phyloP scores from a whole-genome alignment of 2,113 vertebrate genomes.

The Puntigrus tetrazona region DNA sequence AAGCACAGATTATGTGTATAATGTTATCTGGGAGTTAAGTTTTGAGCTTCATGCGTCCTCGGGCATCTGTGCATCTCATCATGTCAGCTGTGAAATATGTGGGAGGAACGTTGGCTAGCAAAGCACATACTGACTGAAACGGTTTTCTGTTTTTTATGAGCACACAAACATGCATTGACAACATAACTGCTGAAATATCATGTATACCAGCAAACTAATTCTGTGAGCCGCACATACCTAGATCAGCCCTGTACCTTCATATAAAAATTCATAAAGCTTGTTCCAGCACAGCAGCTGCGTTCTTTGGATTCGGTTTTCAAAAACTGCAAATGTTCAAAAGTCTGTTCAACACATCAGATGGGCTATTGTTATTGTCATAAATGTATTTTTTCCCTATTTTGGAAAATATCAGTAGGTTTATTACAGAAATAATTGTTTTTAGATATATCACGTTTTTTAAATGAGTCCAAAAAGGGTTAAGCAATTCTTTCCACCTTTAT shows the following conservation, averaged over 20 bases:
- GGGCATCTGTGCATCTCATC: background rate
- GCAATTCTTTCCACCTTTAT: too few relatives aligned
- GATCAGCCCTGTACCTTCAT: background rate
- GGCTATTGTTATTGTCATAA: background rate
- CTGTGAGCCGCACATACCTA: background rate
- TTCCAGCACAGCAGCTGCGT: background rate
- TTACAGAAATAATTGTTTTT: too few relatives aligned
- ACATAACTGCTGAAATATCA: background rate
- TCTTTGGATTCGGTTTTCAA: background rate
- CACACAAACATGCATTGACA: background rate
- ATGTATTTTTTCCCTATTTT: background rate
- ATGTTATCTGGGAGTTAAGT: background rate
- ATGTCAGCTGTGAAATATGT: constrained; percentile 27
- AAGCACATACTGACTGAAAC: background rate
- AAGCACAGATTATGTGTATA: background rate
- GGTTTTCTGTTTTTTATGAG: background rate
- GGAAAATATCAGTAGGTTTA: too few relatives aligned
- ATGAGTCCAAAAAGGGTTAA: too few relatives aligned
- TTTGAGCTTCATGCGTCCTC: background rate
- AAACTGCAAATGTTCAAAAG: background rate
- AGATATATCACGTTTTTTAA: too few relatives aligned
- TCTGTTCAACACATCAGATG: background rate
- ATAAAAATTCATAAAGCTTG: background rate
- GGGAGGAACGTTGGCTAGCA: constrained; percentile 19
- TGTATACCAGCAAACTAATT: background rate